These are phyloP conservation scores for Colinus virginianus DNA, from an alignment of 2,113 vertebrate genomes.

Conservation along the genomic window DNA sequence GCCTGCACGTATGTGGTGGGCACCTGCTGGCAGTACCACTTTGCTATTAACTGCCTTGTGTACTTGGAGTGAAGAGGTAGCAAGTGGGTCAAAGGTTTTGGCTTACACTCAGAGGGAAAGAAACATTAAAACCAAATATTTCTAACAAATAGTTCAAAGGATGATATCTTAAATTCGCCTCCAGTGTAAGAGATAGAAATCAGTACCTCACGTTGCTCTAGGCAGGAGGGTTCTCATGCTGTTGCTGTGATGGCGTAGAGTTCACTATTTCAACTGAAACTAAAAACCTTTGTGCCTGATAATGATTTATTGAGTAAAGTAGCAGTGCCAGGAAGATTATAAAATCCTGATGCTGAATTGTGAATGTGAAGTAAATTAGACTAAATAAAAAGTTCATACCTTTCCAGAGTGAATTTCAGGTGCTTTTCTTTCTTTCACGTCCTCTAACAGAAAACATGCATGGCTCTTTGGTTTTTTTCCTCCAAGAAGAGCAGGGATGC, in stretches of 20 bases:
- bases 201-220: conserved; percentile 24
- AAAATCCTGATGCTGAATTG: conserved; percentile 40
- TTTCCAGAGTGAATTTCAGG: background rate
- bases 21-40: conserved; percentile 18
- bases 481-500: background rate
- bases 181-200: conserved; percentile 25
- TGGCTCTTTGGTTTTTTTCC: background rate
- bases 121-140: conserved; percentile 56
- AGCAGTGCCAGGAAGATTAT: conserved; percentile 32
- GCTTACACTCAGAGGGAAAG: conserved; percentile 37
- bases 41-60: conserved; percentile 13
- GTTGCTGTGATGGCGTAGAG: conserved; percentile 45
- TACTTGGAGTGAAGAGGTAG: background rate
- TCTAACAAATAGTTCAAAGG: conserved; percentile 42
- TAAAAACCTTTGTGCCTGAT: conserved; percentile 76
- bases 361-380: conserved; percentile 74
- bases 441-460: background rate
- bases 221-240: conserved; percentile 48
- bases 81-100: conserved; percentile 23
- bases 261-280: conserved; percentile 53
- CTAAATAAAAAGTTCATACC: conserved; percentile 66
- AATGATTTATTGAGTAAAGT: conserved; percentile 40
- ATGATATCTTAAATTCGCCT: conserved; percentile 7
- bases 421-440: background rate
- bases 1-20: background rate